Conservation (phyloP, 2,113 vertebrate species). For the Channa argus region DNA sequence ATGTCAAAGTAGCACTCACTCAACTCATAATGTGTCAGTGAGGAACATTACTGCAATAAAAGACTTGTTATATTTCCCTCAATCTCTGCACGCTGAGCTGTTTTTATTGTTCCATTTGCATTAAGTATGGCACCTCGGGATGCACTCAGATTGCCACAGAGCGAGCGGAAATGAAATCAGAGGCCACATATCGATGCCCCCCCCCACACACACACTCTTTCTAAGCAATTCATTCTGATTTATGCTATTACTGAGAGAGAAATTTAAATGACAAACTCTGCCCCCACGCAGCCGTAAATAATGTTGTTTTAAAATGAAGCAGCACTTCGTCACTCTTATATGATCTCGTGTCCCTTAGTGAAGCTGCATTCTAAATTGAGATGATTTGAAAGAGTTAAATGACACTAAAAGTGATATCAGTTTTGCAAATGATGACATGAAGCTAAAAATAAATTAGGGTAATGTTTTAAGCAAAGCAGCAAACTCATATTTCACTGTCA, state of each 20-base stretch:
- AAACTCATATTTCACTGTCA: constrained; percentile 8
- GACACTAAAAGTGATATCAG: constrained; percentile 2
- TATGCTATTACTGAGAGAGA: constrained; percentile 35
- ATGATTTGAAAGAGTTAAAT: constrained; percentile 23
- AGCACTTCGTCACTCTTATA: background rate
- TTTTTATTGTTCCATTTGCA: constrained; percentile 62
- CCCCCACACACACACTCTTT: background rate
- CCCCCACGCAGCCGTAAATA: constrained; percentile 35
- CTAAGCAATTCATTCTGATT: constrained; percentile 71
- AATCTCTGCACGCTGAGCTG: constrained; percentile 20
- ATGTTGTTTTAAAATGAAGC: constrained; percentile 33
- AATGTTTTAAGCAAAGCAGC: background rate
- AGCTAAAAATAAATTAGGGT: constrained; percentile 9
- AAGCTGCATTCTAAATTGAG: constrained; percentile 12
- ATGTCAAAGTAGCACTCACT: background rate
- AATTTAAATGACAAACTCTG: constrained; percentile 21
- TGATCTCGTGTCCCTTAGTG: background rate
- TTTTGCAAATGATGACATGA: constrained; percentile 5
- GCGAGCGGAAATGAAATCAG: constrained; percentile 59
- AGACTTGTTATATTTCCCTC: constrained; percentile 32
- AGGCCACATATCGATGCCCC: constrained; percentile 55
- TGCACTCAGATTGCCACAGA: constrained; percentile 51
- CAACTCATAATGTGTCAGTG: constrained; percentile 19
- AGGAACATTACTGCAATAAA: constrained; percentile 19
- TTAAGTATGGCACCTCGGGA: constrained; percentile 39